These are phyloP conservation scores for Struthio camelus DNA, from an alignment of 2,113 vertebrate species.

Conservation along the genomic window DNA sequence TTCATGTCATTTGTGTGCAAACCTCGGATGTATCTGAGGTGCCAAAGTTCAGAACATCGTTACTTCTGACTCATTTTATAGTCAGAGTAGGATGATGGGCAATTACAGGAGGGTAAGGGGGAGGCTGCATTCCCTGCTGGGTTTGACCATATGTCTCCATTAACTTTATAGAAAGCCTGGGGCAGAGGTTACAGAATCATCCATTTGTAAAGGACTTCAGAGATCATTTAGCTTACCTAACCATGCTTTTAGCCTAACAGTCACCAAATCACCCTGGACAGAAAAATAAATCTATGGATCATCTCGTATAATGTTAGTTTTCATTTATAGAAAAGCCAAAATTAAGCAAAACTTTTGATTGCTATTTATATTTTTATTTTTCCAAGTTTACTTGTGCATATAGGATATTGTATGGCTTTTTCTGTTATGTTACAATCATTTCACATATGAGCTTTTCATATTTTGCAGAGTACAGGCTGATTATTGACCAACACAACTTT, in stretches of 20 bases:
- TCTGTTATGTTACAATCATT: neutral
- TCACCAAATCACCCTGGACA: neutral
- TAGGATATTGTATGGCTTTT: neutral
- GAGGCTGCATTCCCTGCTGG: neutral
- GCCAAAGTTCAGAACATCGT: neutral
- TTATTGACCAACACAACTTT: neutral
- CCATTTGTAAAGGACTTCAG: neutral
- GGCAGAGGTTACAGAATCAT: neutral
- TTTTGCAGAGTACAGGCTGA: neutral
- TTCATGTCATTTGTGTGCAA: neutral
- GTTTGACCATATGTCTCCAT: neutral
- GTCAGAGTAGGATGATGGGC: neutral
- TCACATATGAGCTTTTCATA: neutral
- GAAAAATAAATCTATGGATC: neutral
- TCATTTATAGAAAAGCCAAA: neutral
- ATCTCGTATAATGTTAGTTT: neutral
- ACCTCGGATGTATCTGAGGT: neutral
- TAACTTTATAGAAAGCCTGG: neutral
- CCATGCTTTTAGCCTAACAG: neutral
- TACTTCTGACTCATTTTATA: neutral
- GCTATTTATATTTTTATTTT: neutral
- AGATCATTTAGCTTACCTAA: neutral
- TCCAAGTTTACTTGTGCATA: neutral
- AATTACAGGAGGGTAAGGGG: neutral
- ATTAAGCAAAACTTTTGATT: neutral